phyloP scores from a whole-genome alignment of 2,888 invertebrate genomes.

The Pristionchus arcanus region DNA sequence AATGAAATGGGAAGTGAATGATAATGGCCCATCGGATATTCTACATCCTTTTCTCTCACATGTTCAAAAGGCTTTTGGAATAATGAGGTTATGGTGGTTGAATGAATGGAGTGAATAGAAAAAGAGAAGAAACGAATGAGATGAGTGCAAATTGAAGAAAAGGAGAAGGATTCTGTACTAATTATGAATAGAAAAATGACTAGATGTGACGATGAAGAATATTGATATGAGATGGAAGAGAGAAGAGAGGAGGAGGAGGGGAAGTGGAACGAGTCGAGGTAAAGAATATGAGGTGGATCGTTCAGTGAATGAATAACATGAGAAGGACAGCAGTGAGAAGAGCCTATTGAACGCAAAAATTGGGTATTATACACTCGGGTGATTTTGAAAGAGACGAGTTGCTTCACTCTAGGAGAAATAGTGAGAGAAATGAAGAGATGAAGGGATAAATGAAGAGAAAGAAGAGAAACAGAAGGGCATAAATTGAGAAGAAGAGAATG shows the following conservation, averaged over 20 bases:
- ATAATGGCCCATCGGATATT: background rate
- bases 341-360: conserved; percentile 8
- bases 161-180: background rate
- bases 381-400: conserved; percentile 35
- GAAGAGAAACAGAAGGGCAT: conserved; percentile 14
- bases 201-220: background rate
- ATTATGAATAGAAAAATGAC: background rate
- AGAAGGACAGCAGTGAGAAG: background rate
- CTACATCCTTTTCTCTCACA: conserved; percentile 1
- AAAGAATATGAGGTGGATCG: background rate
- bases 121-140: background rate
- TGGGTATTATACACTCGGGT: conserved; percentile 46
- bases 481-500: background rate
- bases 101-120: background rate
- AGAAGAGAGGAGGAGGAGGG: background rate
- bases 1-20: background rate
- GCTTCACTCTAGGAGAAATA: background rate
- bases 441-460: background rate
- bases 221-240: background rate
- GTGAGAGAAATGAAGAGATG: background rate
- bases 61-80: conserved; percentile 45
- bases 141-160: background rate
- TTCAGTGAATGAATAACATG: conserved; percentile 6
- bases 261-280: no score
- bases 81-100: conserved; percentile 35